These are phyloP conservation scores for Ceratosolen solmsi DNA, from an alignment of 1,140 invertebrate species.

Conservation along the genomic window DNA sequence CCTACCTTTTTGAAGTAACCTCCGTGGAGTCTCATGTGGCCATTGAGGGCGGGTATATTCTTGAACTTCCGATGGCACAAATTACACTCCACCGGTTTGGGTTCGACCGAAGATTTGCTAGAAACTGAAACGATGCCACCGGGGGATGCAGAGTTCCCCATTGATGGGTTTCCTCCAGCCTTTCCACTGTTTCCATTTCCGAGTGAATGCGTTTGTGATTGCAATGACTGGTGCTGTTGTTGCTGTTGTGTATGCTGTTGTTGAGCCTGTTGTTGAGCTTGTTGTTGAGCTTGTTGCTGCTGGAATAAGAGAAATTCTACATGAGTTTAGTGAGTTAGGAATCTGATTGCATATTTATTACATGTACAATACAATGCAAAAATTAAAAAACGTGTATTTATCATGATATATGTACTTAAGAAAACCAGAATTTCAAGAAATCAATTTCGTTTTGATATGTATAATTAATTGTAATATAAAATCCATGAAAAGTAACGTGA, in stretches of 20 bases:
- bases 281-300: slow-evolving; percentile 64
- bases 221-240: slow-evolving; percentile 70
- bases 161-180: slow-evolving; percentile 65
- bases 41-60: slow-evolving; percentile 96
- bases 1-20: slow-evolving; percentile 95
- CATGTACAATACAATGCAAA: too few species aligned
- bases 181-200: slow-evolving; percentile 65
- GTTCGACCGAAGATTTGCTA: slow-evolving; percentile 75
- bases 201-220: slow-evolving; percentile 71
- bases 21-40: slow-evolving; percentile 96
- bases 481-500: too few species aligned
- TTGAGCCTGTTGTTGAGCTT: slow-evolving; percentile 63
- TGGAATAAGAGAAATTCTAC: slow-evolving; percentile 34
- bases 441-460: too few species aligned
- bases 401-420: too few species aligned
- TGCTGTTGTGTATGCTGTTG: slow-evolving; percentile 69
- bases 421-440: too few species aligned
- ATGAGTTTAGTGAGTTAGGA: too few species aligned
- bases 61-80: slow-evolving; percentile 96
- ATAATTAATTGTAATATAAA: too few species aligned
- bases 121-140: slow-evolving; percentile 64
- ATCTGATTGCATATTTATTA: too few species aligned
- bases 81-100: slow-evolving; percentile 93
- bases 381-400: too few species aligned
- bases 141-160: slow-evolving; percentile 61